These are phyloP conservation scores for Mastigias papua DNA, from an alignment of 30 jellyfish, hydroid and myxozoan genomes.

Conservation along the genomic window DNA sequence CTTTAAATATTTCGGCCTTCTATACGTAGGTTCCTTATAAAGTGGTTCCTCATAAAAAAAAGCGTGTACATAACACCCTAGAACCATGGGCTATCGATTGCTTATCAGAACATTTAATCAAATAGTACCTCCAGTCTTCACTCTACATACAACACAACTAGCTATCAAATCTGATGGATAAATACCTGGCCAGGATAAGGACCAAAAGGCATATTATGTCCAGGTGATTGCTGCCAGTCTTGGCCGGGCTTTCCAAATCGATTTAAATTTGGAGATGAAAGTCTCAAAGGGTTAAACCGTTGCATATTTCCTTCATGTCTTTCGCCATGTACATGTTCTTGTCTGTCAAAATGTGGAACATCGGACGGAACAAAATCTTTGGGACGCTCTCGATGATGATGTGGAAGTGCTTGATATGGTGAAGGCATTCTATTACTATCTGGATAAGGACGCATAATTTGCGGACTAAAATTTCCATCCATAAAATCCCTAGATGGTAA, in stretches of 20 bases:
- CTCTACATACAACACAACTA: background rate
- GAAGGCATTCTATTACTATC: constrained; percentile 1
- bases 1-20: too few relatives aligned
- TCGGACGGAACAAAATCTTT: constrained; percentile 23
- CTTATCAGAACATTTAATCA: too few relatives aligned
- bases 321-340: background rate
- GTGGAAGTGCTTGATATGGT: constrained; percentile 52
- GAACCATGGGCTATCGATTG: too few relatives aligned
- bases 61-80: too few relatives aligned
- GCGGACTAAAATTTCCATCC: constrained; percentile 14
- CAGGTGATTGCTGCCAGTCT: constrained; percentile 26
- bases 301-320: constrained; percentile 6
- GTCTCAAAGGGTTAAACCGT: constrained; percentile 31
- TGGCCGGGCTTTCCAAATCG: constrained; percentile 47
- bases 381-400: constrained; percentile 14
- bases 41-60: too few relatives aligned
- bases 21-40: too few relatives aligned
- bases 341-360: constrained; percentile 9
- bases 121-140: too few relatives aligned
- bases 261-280: constrained; percentile 1
- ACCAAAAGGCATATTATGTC: background rate
- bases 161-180: background rate
- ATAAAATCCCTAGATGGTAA: constrained; percentile 1
- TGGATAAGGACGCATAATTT: background rate
- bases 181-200: constrained; percentile 45